Evolutionary conservation across 2,113 vertebrate species (phyloP), one percentile per base, ranked within the genome.

Genomic region (Neofelis nebulosa): DNA sequence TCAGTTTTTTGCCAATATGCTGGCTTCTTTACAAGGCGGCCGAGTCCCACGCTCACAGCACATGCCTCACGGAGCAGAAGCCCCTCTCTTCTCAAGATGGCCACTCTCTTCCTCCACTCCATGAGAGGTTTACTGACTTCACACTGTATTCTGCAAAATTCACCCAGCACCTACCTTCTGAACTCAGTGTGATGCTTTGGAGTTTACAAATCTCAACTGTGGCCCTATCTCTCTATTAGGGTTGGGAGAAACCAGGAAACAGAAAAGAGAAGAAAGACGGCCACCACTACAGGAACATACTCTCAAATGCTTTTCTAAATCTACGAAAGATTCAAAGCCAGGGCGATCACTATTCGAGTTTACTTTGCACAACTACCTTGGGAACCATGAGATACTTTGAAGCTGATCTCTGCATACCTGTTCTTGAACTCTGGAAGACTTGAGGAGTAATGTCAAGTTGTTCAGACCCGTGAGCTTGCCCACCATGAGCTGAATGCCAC

Each of bases 1-100:
- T 41, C 55, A 2, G 2, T 71, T 90, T 87, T 55, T 13, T 89
- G 61, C 94, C 87, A 87, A 3, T 4, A n/a, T 0, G 4, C 41
- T 89, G 89, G 94, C 69, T 82, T 91, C 68, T 13, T 92, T 15
- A 83, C 83, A 93, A 83, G 93, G 31, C 45, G 76, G 74, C 7
- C 0, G 0, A 66, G 80, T 93, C 71, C 50, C 68, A 73, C 50
- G 29, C 79, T 27, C 50, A 31, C 29, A 80, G 74, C 38, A 91
- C 7, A 48, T 21, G 55, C 66, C 52, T 68, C 65, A 65, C 52
- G 84, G 89, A 96, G 36, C 31, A 14, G 18, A 36, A 2, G 21
- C 25, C 36, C 11, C 65, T 90, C 88, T 83, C 15, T n/a, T 78
- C 82, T 90, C 63, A 31, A 23, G 31, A 27, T 36, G 61, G 78